These are phyloP conservation scores for Ellobium chinense DNA, from an alignment of 2,888 invertebrate genomes.

Conservation along the genomic window DNA sequence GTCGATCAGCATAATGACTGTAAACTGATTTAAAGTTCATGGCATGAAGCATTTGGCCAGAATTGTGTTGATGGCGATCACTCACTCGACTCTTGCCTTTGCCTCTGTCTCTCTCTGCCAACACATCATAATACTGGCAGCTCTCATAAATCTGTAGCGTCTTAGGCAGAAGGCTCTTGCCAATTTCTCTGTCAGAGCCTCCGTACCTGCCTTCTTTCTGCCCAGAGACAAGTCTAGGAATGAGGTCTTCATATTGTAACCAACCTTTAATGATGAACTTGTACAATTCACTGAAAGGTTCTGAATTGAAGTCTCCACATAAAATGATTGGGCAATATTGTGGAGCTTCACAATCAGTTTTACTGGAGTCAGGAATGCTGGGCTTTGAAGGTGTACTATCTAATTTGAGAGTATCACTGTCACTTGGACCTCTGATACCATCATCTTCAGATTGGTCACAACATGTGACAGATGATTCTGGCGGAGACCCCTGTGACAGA, in stretches of 20 bases:
- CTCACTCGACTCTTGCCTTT: neutral
- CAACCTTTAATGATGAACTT: constrained; percentile 84
- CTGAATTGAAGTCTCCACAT: constrained; percentile 95
- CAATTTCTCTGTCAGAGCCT: constrained; percentile 52
- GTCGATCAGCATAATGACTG: constrained; percentile 70
- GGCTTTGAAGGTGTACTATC: neutral
- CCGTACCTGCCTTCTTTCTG: constrained; percentile 67
- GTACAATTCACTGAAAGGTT: constrained; percentile 87
- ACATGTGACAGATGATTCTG: neutral
- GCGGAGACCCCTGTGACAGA: neutral
- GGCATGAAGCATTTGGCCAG: constrained; percentile 84
- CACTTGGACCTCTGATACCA: neutral
- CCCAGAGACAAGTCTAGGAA: constrained; percentile 75
- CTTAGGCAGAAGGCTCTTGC: constrained; percentile 73
- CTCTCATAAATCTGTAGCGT: constrained; percentile 79
- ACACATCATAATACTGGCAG: constrained; percentile 75
- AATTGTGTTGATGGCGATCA: constrained; percentile 54
- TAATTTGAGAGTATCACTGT: neutral
- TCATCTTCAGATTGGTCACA: neutral
- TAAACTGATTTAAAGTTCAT: constrained; percentile 87
- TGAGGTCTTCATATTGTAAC: constrained; percentile 79
- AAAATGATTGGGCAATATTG: constrained; percentile 89
- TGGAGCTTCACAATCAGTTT: neutral
- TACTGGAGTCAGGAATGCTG: neutral
- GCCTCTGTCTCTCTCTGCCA: neutral